These are phyloP conservation scores for Silurus glanis DNA, from an alignment of 2,113 vertebrate genomes.

Conservation along the genomic window DNA sequence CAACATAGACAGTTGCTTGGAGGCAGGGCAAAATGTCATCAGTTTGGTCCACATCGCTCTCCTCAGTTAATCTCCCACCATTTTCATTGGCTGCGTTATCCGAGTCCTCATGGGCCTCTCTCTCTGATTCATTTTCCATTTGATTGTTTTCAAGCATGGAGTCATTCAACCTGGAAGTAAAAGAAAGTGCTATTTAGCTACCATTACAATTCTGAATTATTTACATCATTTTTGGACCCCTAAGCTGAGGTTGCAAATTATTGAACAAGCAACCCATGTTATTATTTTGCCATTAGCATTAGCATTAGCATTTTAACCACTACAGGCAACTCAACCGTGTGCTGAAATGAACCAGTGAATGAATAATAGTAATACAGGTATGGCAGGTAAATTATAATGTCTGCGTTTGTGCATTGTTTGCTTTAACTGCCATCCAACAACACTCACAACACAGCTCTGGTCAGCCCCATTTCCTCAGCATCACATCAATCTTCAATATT, in stretches of 20 bases:
- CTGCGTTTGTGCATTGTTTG: too few species aligned
- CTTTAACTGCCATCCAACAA: neutral
- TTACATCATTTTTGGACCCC: neutral
- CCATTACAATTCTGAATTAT: neutral
- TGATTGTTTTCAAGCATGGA: slow-evolving; percentile 76
- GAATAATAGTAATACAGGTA: neutral
- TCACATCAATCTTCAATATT: slow-evolving; percentile 21
- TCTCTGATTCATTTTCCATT: slow-evolving; percentile 87
- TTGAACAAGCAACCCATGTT: neutral
- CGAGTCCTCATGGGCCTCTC: slow-evolving; percentile 84
- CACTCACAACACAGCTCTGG: neutral
- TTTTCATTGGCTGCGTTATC: slow-evolving; percentile 79
- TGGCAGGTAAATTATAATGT: neutral
- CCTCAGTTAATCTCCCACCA: slow-evolving; percentile 78
- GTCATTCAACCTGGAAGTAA: slow-evolving; percentile 79
- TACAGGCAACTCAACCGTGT: neutral
- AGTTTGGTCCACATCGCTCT: slow-evolving; percentile 84
- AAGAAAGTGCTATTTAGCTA: neutral
- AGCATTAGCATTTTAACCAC: neutral
- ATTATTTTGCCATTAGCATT: neutral
- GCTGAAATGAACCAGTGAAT: neutral
- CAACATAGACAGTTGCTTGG: slow-evolving; percentile 83
- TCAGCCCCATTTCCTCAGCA: slow-evolving; percentile 39
- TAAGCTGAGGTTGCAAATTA: neutral
- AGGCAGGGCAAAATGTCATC: slow-evolving; percentile 74